These are phyloP conservation scores for Vanessa atalanta DNA, from an alignment of 1,140 invertebrate genomes.

Conservation along the genomic window DNA sequence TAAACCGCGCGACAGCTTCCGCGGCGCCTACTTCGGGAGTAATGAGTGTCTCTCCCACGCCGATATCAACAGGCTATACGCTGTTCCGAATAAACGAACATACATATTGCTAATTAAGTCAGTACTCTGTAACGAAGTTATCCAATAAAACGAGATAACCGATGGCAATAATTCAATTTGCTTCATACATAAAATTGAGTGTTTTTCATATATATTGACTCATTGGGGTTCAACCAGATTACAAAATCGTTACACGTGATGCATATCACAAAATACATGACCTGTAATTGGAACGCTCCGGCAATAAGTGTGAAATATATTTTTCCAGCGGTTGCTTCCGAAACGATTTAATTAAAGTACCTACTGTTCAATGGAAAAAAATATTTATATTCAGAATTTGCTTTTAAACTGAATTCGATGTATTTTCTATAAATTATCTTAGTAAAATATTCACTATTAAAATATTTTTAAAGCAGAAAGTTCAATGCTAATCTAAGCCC, in stretches of 20 bases:
- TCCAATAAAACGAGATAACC: neutral
- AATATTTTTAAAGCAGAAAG: neutral
- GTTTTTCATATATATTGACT: neutral
- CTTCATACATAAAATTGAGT: neutral
- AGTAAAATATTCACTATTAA: neutral
- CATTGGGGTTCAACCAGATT: neutral
- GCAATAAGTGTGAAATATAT: conserved; percentile 10
- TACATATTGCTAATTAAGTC: neutral
- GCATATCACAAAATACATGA: neutral
- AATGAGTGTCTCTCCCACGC: conserved; percentile 15
- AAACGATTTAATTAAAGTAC: conserved; percentile 2
- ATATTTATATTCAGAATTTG: neutral
- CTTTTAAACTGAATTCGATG: neutral
- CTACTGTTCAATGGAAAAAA: neutral
- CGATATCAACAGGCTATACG: conserved; percentile 5
- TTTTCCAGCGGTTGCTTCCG: neutral
- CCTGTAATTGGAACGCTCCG: conserved; percentile 3
- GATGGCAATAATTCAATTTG: conserved; percentile 11
- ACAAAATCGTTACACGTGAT: conserved; percentile 7
- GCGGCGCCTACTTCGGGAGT: conserved; percentile 17
- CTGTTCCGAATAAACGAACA: neutral
- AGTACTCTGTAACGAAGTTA: neutral
- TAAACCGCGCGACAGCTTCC: conserved; percentile 16
- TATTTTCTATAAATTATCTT: neutral
- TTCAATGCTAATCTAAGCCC: neutral